phyloP scores from a whole-genome alignment of 2,888 invertebrate genomes.

The Chironomus tentans region DNA sequence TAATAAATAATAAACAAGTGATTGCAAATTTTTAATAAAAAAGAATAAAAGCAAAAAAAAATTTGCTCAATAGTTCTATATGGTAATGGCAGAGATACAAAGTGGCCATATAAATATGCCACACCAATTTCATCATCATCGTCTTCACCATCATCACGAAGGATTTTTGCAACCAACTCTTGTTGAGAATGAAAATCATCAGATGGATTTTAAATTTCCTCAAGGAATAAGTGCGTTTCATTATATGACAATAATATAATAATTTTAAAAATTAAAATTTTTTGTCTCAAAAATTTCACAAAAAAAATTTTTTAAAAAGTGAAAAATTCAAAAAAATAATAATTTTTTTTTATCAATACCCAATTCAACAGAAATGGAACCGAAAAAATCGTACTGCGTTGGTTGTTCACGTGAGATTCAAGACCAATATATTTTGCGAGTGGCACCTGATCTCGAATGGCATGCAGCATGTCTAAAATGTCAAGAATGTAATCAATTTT shows the following conservation, averaged over 20 bases:
- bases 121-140: constrained; percentile 1
- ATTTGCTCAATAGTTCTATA: neutral
- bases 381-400: constrained; percentile 72
- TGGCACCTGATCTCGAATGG: constrained; percentile 98
- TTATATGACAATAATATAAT: neutral
- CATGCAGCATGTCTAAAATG: constrained; percentile 98
- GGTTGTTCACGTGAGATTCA: constrained; percentile 96
- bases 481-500: constrained; percentile 91
- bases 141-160: neutral
- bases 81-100: constrained; percentile 21
- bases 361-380: constrained; percentile 59
- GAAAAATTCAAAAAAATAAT: neutral
- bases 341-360: neutral
- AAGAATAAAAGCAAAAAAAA: neutral
- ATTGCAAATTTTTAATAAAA: too few species aligned
- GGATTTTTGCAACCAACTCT: constrained; percentile 21
- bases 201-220: neutral
- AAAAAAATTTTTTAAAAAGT: neutral
- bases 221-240: constrained; percentile 14
- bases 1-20: neutral
- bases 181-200: constrained; percentile 9
- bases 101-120: neutral
- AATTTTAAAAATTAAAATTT: too few species aligned
- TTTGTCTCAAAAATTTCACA: neutral
- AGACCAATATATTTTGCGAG: constrained; percentile 97